These are phyloP conservation scores for Mareca strepera DNA, from an alignment of 2,797 vertebrate genomes.

Conservation along the genomic window DNA sequence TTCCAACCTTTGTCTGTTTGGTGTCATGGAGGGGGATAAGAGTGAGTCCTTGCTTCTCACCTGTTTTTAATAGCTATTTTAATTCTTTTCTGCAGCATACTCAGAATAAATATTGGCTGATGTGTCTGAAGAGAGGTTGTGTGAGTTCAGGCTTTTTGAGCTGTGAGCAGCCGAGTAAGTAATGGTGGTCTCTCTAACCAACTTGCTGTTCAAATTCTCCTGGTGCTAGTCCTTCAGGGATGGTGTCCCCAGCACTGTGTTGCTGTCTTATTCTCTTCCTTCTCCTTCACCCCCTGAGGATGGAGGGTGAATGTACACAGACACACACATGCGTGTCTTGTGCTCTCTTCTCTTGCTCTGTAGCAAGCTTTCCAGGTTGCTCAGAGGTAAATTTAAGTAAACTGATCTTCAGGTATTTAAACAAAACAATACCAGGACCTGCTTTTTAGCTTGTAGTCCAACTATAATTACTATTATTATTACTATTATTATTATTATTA, in stretches of 20 bases:
- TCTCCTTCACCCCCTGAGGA: not conserved
- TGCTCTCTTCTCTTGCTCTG: not conserved
- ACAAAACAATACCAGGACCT: not conserved
- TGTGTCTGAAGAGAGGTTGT: not conserved
- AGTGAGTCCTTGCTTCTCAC: not conserved
- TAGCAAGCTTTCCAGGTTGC: not conserved
- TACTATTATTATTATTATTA: too few relatives aligned
- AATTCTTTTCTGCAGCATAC: not conserved
- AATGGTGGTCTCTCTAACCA: not conserved
- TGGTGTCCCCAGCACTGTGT: not conserved
- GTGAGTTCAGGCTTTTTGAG: not conserved
- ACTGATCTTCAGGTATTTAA: not conserved
- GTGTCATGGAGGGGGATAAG: not conserved
- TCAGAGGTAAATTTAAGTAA: not conserved
- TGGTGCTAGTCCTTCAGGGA: not conserved
- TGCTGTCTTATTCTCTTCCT: not conserved
- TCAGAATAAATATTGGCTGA: not conserved
- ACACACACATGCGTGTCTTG: not conserved
- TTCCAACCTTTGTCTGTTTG: not conserved
- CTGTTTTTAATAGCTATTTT: not conserved
- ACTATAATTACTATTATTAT: too few relatives aligned
- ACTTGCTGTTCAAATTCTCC: not conserved
- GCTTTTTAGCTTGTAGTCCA: not conserved
- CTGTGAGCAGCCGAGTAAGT: not conserved
- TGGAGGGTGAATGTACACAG: not conserved